Percentiles rank a stretch among this genome's conserved stretches.
Conservation (phyloP, 2,113 vertebrate species). For the Puffinus mauretanicus region DNA sequence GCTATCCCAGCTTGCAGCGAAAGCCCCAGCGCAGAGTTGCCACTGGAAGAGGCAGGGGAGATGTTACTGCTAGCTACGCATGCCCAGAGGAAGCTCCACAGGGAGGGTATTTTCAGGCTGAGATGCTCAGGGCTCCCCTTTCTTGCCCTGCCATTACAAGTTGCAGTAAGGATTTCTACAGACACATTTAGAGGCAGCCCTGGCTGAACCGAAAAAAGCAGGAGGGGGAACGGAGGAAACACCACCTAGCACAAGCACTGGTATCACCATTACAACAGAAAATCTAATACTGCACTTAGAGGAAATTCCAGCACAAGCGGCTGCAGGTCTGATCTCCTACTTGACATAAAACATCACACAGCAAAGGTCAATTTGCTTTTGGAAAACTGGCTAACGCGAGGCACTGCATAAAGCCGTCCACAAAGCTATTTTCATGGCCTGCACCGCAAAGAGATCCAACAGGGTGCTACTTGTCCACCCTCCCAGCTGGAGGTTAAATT, state of each 20-base stretch:
- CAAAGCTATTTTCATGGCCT: not conserved
- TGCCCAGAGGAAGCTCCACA: not conserved
- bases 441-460: not conserved
- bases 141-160: not conserved
- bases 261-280: not conserved
- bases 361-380: constrained; percentile 36
- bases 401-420: not conserved
- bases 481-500: constrained; percentile 45
- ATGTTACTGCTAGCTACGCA: not conserved
- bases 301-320: constrained; percentile 9
- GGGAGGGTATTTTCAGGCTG: not conserved
- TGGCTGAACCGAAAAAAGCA: fast-evolving
- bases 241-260: not conserved
- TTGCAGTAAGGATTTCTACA: not conserved
- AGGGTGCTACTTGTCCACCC: constrained; percentile 9
- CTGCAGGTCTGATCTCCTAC: not conserved
- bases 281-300: not conserved
- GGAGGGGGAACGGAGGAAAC: not conserved
- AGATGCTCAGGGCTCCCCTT: not conserved
- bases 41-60: not conserved
- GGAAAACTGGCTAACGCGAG: not conserved
- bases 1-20: not conserved
- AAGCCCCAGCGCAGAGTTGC: not conserved
- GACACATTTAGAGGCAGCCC: not conserved
- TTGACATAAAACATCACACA: not conserved